phyloP scores from a whole-genome alignment of 2,888 invertebrate species.

The Thyatira batis region DNA sequence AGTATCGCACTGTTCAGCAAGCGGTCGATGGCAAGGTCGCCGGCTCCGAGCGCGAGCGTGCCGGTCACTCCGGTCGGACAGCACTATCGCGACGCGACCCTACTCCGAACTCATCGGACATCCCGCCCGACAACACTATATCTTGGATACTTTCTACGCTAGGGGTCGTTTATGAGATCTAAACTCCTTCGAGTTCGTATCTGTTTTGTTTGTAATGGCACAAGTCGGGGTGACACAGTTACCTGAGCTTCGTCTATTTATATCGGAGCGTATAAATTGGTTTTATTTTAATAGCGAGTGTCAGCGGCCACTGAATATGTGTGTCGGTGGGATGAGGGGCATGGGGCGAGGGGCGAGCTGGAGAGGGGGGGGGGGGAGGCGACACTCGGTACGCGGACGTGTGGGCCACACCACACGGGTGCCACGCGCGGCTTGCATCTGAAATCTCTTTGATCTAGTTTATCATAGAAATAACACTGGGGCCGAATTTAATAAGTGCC shows the following conservation, averaged over 20 bases:
- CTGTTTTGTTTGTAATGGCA: not conserved
- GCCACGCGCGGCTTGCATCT: too few relatives aligned
- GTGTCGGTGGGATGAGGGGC: not conserved
- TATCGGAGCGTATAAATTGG: not conserved
- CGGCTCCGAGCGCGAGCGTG: not conserved
- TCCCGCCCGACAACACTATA: not conserved
- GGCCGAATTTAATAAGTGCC: too few relatives aligned
- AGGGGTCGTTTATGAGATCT: not conserved
- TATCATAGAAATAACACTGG: too few relatives aligned
- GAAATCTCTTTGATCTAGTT: too few relatives aligned
- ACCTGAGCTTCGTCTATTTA: constrained; percentile 1
- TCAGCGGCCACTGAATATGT: not conserved
- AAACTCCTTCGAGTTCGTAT: not conserved
- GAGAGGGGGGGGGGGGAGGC: not conserved
- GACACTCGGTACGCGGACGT: too few relatives aligned
- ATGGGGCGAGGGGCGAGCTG: not conserved
- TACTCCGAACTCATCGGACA: not conserved
- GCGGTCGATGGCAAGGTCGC: not conserved
- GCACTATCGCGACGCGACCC: not conserved
- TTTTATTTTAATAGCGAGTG: not conserved
- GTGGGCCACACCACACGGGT: too few relatives aligned
- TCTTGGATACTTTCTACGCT: not conserved
- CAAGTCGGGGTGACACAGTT: not conserved
- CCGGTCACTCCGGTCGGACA: too few relatives aligned
- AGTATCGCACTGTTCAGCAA: not conserved